Percentiles rank a stretch among this genome's conserved stretches.
Evolutionary conservation across 2,113 vertebrate genomes (phyloP).

Genomic region (Elanus axillaris): DNA sequence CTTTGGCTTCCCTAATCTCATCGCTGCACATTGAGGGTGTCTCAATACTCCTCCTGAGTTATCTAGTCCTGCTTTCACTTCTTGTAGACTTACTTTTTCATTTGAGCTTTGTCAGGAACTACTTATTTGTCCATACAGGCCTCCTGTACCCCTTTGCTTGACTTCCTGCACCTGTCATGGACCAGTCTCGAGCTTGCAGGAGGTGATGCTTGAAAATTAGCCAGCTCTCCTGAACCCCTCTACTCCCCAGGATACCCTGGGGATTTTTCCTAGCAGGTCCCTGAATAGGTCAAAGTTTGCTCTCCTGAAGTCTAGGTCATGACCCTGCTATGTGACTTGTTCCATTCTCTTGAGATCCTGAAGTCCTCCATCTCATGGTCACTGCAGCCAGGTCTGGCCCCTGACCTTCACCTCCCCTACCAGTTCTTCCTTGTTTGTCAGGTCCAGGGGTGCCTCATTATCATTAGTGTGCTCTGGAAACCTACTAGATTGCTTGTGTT

Average conservation of each 20-base stretch:
- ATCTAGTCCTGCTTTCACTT: not conserved
- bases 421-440: not conserved
- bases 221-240: not conserved
- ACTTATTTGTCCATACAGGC: not conserved
- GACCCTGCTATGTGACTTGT: not conserved
- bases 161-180: not conserved
- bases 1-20: not conserved
- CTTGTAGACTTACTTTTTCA: not conserved
- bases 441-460: not conserved
- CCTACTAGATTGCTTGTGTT: not conserved
- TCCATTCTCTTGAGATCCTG: not conserved
- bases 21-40: not conserved
- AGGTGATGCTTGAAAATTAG: not conserved
- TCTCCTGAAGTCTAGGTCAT: not conserved
- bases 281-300: not conserved
- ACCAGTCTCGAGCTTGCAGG: not conserved
- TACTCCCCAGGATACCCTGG: not conserved
- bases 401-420: not conserved
- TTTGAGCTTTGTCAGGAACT: not conserved
- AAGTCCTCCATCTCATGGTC: not conserved
- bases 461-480: not conserved
- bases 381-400: not conserved
- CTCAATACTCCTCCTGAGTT: not conserved
- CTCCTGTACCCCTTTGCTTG: not conserved
- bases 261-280: not conserved